Percentiles rank a stretch among this genome's conserved stretches.
phyloP scores from a whole-genome alignment of 2,797 vertebrate species.

The Malurus leucopterus region DNA sequence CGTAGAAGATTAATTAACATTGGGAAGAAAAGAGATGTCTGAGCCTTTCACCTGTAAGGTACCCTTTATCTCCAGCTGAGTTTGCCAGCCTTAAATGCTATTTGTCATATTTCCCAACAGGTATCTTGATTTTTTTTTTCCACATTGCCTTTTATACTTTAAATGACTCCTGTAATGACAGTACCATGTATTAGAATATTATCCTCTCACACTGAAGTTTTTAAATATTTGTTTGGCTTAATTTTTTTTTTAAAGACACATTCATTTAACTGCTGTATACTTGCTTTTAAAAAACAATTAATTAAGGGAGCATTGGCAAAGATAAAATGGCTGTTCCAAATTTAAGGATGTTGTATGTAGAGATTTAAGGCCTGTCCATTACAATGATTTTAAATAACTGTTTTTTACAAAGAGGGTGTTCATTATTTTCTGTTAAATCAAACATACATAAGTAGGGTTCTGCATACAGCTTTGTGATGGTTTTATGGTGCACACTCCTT shows the following conservation, averaged over 20 bases:
- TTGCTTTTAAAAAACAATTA: background rate
- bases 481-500: background rate
- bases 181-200: background rate
- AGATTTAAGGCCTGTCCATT: background rate
- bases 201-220: background rate
- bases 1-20: constrained; percentile 32
- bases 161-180: background rate
- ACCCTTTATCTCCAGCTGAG: constrained; percentile 48
- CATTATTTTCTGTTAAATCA: background rate
- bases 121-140: background rate
- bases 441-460: background rate
- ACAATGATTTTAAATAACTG: background rate
- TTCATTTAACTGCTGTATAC: background rate
- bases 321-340: background rate
- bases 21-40: constrained; percentile 11
- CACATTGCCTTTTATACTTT: background rate
- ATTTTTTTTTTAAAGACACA: no score
- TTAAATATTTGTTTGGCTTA: background rate
- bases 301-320: background rate
- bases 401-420: background rate
- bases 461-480: background rate
- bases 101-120: constrained; percentile 26
- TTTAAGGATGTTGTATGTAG: background rate
- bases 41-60: constrained; percentile 42
- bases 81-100: constrained; percentile 22